These are phyloP conservation scores for Speoplatyrhinus poulsoni DNA, from an alignment of 2,113 vertebrate genomes.

Conservation along the genomic window DNA sequence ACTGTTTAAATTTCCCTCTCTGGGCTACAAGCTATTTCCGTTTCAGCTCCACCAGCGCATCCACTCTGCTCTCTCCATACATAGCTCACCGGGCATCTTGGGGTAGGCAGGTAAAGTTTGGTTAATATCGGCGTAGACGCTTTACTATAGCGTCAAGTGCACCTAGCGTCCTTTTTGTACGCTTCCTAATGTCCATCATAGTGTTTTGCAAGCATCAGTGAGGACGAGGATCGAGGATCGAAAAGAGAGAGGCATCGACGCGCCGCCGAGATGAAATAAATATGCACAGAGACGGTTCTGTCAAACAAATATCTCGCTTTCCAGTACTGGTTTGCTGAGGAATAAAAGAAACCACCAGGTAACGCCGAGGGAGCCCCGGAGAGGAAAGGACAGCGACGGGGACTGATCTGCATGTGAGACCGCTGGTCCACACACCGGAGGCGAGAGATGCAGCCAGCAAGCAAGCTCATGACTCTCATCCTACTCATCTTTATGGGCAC, in stretches of 20 bases:
- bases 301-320: slow-evolving; percentile 72
- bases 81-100: no score
- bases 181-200: no score
- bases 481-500: slow-evolving; percentile 94
- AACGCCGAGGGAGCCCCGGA: slow-evolving; percentile 32
- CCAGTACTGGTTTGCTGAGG: slow-evolving; percentile 79
- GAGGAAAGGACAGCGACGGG: slow-evolving; percentile 53
- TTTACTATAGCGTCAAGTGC: no score
- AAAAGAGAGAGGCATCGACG: slow-evolving; percentile 19
- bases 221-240: slow-evolving; percentile 1
- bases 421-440: slow-evolving; percentile 75
- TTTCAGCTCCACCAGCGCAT: no score
- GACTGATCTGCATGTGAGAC: slow-evolving; percentile 80
- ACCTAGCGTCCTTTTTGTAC: no score
- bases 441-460: slow-evolving; percentile 91
- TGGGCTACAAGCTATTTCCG: no score
- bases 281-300: slow-evolving; percentile 83
- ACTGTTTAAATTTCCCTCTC: no score
- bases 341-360: slow-evolving; percentile 28
- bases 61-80: no score
- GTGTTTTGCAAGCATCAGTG: no score
- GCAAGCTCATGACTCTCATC: slow-evolving; percentile 90
- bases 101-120: no score
- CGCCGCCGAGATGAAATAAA: slow-evolving; percentile 75
- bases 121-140: no score